Conservation (phyloP, 2,797 vertebrate species). For the Siniperca scherzeri region DNA sequence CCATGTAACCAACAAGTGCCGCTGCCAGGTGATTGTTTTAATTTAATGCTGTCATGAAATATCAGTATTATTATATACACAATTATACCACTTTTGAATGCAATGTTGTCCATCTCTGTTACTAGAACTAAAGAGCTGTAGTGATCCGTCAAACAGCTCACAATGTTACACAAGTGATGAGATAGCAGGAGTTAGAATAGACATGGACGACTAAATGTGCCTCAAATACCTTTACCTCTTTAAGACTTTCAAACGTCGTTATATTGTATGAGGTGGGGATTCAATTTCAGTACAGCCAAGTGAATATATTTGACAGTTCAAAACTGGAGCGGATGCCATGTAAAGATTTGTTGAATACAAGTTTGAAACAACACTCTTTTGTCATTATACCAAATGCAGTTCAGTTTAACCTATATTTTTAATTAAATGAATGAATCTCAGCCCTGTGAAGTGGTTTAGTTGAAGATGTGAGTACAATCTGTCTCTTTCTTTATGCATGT, state of each 20-base stretch:
- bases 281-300: background rate
- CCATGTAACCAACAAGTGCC: background rate
- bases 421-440: background rate
- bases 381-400: background rate
- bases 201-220: constrained; percentile 12
- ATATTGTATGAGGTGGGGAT: background rate
- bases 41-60: constrained; percentile 8
- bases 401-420: background rate
- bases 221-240: background rate
- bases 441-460: background rate
- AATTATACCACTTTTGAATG: constrained; percentile 12
- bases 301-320: background rate
- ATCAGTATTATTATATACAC: constrained; percentile 59
- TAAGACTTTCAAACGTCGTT: background rate
- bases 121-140: background rate
- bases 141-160: background rate
- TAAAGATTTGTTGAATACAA: background rate
- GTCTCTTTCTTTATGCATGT: background rate
- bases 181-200: background rate
- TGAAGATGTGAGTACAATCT: background rate
- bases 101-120: background rate
- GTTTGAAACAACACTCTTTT: constrained; percentile 2
- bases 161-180: constrained; percentile 2
- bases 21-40: background rate
- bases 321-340: background rate